phyloP scores from a whole-genome alignment of 1,140 invertebrate genomes.

The Drosophila kikkawai region DNA sequence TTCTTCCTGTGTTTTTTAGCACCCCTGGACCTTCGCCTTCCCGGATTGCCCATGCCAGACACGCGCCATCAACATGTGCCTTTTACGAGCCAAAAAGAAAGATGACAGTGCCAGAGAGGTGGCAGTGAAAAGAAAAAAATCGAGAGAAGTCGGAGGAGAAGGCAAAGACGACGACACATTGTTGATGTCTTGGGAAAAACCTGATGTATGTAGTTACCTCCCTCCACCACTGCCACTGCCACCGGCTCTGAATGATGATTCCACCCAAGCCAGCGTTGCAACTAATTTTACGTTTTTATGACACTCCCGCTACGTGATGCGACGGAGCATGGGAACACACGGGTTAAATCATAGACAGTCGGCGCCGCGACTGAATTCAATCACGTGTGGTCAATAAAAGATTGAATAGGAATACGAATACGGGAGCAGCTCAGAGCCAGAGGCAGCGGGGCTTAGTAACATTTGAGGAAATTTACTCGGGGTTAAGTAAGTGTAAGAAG shows the following conservation, averaged over 20 bases:
- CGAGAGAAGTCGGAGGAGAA: background rate
- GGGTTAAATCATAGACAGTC: slow-evolving; percentile 73
- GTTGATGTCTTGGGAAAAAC: slow-evolving; percentile 66
- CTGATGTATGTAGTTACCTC: slow-evolving; percentile 22
- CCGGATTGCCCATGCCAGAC: slow-evolving; percentile 65
- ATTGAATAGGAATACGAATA: slow-evolving; percentile 58
- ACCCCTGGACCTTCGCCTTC: slow-evolving; percentile 15
- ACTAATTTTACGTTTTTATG: slow-evolving; percentile 82
- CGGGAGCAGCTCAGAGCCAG: slow-evolving; percentile 1
- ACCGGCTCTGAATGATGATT: slow-evolving; percentile 39
- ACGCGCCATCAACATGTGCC: slow-evolving; percentile 80
- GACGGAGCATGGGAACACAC: slow-evolving; percentile 58
- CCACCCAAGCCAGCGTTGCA: slow-evolving; percentile 50
- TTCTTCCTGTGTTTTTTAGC: slow-evolving; percentile 13
- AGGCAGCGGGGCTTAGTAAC: background rate
- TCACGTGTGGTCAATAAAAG: slow-evolving; percentile 78
- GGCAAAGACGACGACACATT: slow-evolving; percentile 47
- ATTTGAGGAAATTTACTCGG: slow-evolving; percentile 1
- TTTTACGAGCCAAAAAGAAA: slow-evolving; percentile 70
- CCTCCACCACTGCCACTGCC: background rate
- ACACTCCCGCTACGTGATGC: slow-evolving; percentile 72
- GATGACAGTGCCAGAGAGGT: slow-evolving; percentile 33
- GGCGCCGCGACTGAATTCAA: slow-evolving; percentile 60
- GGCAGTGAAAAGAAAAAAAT: slow-evolving; percentile 8
- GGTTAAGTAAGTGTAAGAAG: slow-evolving; percentile 27